These are phyloP conservation scores for Caenorhabditis tropicalis DNA, from an alignment of 1,140 invertebrate species.

Conservation along the genomic window DNA sequence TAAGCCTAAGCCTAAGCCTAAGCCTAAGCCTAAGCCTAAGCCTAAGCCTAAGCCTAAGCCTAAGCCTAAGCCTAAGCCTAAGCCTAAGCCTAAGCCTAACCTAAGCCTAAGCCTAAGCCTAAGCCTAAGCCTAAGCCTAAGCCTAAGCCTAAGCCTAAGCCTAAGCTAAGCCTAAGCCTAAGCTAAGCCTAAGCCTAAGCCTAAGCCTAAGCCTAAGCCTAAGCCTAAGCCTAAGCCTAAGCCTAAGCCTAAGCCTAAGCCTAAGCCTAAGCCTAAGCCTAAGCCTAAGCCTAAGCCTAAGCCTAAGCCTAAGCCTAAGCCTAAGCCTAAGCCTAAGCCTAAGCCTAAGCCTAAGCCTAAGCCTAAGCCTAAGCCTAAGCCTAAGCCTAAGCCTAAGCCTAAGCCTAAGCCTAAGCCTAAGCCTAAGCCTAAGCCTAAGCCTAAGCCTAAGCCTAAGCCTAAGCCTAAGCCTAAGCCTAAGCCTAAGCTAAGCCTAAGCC, in stretches of 20 bases:
- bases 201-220: slow-evolving; percentile 53
- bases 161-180: slow-evolving; percentile 55
- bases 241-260: slow-evolving; percentile 55
- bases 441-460: no score
- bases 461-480: slow-evolving; percentile 55
- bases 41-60: slow-evolving; percentile 50
- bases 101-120: slow-evolving; percentile 56
- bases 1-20: slow-evolving; percentile 44
- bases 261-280: slow-evolving; percentile 55
- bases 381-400: slow-evolving; percentile 54
- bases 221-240: slow-evolving; percentile 54
- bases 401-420: slow-evolving; percentile 54
- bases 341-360: slow-evolving; percentile 55
- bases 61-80: slow-evolving; percentile 58
- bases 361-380: slow-evolving; percentile 51
- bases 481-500: slow-evolving; percentile 51
- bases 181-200: slow-evolving; percentile 54
- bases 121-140: slow-evolving; percentile 53
- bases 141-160: slow-evolving; percentile 54
- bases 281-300: slow-evolving; percentile 56
- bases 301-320: slow-evolving; percentile 52
- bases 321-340: slow-evolving; percentile 57
- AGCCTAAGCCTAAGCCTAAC: slow-evolving; percentile 51
- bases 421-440: slow-evolving; percentile 57
- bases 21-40: slow-evolving; percentile 18